Percentiles rank a stretch among this genome's conserved stretches.
Conservation (phyloP, 1,140 invertebrate species). For the Epicauta chinensis region DNA sequence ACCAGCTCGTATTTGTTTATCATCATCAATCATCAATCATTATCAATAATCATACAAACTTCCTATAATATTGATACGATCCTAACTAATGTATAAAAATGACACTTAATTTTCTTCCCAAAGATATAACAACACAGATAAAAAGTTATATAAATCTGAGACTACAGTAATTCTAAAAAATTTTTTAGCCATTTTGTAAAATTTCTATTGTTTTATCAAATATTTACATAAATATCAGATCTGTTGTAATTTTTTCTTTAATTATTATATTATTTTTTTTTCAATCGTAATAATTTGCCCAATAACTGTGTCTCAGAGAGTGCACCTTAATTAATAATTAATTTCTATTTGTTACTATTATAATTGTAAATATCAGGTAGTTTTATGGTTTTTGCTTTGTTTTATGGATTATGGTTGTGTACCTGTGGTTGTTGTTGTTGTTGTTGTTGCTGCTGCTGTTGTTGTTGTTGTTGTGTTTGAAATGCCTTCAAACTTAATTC, state of each 20-base stretch:
- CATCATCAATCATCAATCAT: too few relatives aligned
- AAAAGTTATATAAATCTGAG: slow-evolving; percentile 19
- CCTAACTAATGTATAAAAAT: slow-evolving; percentile 27
- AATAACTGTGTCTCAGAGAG: slow-evolving; percentile 4
- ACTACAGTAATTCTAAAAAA: background rate
- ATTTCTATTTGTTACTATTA: background rate
- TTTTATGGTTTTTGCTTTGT: slow-evolving; percentile 5
- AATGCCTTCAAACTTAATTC: slow-evolving; percentile 63
- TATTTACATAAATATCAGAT: too few relatives aligned
- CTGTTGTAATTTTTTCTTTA: too few relatives aligned
- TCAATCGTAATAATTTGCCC: background rate
- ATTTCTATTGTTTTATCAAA: background rate
- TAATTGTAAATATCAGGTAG: slow-evolving; percentile 13
- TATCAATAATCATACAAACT: background rate
- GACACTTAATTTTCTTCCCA: slow-evolving; percentile 9
- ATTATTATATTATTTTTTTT: too few relatives aligned
- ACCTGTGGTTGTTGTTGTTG: slow-evolving; percentile 46
- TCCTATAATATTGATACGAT: slow-evolving; percentile 14
- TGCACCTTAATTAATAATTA: slow-evolving; percentile 9
- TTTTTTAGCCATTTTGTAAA: background rate
- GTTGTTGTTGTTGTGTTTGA: slow-evolving; percentile 50
- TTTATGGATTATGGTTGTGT: slow-evolving; percentile 22
- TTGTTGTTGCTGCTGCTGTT: slow-evolving; percentile 50
- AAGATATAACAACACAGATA: slow-evolving; percentile 25
- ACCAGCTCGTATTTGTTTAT: slow-evolving; percentile 24